Conservation (phyloP, 2,797 vertebrate genomes). For the Chaetodon trifasciatus region DNA sequence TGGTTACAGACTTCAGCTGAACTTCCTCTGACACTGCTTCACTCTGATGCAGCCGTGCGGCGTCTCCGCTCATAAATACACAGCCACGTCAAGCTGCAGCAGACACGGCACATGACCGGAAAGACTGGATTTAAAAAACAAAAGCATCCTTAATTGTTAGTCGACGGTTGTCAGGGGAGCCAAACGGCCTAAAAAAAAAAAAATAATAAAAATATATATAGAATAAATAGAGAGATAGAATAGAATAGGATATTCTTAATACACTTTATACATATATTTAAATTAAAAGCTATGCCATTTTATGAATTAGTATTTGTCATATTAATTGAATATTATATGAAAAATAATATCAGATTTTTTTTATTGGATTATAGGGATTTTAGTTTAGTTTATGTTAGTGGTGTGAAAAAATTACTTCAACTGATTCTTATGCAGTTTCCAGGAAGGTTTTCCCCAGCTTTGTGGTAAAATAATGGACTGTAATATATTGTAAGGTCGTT, state of each 20-base stretch:
- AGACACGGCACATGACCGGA: neutral
- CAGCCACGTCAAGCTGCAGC: neutral
- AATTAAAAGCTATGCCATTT: no score
- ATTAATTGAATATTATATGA: neutral
- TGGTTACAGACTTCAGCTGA: constrained; percentile 26
- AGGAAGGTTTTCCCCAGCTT: neutral
- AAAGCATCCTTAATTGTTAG: neutral
- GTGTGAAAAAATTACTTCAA: neutral
- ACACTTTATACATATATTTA: no score
- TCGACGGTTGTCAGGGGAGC: no score
- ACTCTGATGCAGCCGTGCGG: neutral
- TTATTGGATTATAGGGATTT: neutral
- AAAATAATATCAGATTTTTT: no score
- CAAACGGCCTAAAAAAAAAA: neutral
- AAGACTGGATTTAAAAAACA: neutral
- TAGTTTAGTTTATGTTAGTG: neutral
- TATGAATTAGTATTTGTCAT: neutral
- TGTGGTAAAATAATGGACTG: no score
- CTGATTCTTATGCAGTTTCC: neutral
- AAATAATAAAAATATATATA: no score
- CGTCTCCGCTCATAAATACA: neutral
- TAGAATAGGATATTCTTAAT: no score
- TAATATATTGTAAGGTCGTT: no score
- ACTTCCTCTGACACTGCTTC: neutral
- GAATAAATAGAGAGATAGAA: no score